phyloP scores from a whole-genome alignment of 2,797 vertebrate species.

The Aplochiton taeniatus region DNA sequence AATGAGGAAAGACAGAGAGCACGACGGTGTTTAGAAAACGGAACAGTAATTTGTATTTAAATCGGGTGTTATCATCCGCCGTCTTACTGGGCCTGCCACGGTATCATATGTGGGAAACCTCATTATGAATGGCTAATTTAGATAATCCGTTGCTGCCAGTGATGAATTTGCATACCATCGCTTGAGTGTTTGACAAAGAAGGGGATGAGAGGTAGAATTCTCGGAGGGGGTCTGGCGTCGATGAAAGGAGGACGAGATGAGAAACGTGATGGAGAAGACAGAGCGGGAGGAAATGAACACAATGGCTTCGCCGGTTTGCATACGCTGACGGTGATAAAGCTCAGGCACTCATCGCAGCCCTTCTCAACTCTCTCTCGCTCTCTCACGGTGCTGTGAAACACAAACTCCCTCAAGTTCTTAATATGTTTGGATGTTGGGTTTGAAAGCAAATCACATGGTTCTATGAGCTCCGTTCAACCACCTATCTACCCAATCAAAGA shows the following conservation, averaged over 20 bases:
- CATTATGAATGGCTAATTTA: constrained; percentile 49
- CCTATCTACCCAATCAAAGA: too few species aligned
- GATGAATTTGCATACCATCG: constrained; percentile 38
- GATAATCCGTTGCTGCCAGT: constrained; percentile 38
- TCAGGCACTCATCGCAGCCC: too few species aligned
- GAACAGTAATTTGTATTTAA: constrained; percentile 14
- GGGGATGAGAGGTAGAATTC: constrained; percentile 35
- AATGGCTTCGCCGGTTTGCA: too few species aligned
- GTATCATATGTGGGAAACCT: constrained; percentile 40
- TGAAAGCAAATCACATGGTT: too few species aligned
- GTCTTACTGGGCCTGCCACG: not conserved
- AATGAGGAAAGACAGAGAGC: not conserved
- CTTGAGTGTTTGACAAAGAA: constrained; percentile 34
- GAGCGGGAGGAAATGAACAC: not conserved
- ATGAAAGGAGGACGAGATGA: constrained; percentile 41
- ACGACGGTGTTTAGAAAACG: not conserved
- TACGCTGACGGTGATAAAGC: too few species aligned
- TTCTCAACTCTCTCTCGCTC: too few species aligned
- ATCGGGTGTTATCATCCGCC: constrained; percentile 11
- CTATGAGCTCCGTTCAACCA: too few species aligned
- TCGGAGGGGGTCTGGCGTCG: constrained; percentile 22
- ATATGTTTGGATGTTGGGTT: too few species aligned
- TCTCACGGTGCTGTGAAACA: too few species aligned
- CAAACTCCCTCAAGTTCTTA: too few species aligned
- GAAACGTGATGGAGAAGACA: not conserved